Conservation (phyloP, 2,888 invertebrate species). For the Catocala sponsa region DNA sequence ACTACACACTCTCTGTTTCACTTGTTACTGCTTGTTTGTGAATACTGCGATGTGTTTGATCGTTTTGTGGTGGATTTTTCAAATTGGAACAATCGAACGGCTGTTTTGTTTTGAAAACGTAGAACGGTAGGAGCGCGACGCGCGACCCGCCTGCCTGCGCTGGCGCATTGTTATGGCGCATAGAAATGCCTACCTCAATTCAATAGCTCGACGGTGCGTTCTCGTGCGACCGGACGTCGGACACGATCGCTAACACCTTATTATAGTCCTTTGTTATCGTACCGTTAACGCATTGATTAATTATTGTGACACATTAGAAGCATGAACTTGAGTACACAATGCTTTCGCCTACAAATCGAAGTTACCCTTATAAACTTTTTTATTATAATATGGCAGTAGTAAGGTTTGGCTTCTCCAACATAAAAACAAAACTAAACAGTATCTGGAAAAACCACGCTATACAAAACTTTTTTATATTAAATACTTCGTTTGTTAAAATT, state of each 20-base stretch:
- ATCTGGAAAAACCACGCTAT: too few species aligned
- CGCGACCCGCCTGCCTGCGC: slow-evolving; percentile 68
- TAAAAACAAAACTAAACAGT: too few species aligned
- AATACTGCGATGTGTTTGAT: slow-evolving; percentile 78
- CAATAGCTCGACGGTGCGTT: slow-evolving; percentile 63
- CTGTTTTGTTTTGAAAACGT: slow-evolving; percentile 84
- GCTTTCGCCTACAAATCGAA: neutral
- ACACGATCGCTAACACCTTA: slow-evolving; percentile 53
- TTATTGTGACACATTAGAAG: slow-evolving; percentile 31
- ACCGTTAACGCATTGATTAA: slow-evolving; percentile 40
- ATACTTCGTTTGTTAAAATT: too few species aligned
- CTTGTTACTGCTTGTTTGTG: slow-evolving; percentile 74
- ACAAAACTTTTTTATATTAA: too few species aligned
- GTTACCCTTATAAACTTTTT: too few species aligned
- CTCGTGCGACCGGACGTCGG: slow-evolving; percentile 74
- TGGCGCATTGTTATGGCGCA: slow-evolving; percentile 74
- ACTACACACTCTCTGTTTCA: slow-evolving; percentile 58
- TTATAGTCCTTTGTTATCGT: slow-evolving; percentile 51
- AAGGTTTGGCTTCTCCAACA: too few species aligned
- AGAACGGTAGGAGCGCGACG: slow-evolving; percentile 60
- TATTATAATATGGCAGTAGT: too few species aligned
- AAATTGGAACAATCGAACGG: slow-evolving; percentile 79
- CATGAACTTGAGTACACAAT: slow-evolving; percentile 1
- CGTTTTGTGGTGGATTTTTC: slow-evolving; percentile 82
- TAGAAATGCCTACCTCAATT: slow-evolving; percentile 69